A percentile compares a stretch with the other conserved stretches of the same genome.
Conservation (phyloP, 2,113 vertebrate genomes). For the Ctenomys sociabilis region DNA sequence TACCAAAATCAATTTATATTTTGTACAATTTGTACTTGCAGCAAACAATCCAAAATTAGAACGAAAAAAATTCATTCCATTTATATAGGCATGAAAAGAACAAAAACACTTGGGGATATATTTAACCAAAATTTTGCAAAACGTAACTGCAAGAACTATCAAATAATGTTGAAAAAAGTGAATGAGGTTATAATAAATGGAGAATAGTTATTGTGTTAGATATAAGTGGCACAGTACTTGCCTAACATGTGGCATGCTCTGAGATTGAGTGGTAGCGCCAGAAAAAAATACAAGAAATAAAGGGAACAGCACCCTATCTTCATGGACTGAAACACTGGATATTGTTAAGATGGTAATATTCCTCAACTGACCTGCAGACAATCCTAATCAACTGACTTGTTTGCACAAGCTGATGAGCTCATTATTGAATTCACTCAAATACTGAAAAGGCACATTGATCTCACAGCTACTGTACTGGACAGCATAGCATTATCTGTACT, state of each 20-base stretch:
- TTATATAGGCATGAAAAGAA: conserved; percentile 2
- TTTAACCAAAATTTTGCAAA: not conserved
- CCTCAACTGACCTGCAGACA: not conserved
- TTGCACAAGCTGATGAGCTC: conserved; percentile 23
- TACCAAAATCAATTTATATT: not conserved
- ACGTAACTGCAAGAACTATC: not conserved
- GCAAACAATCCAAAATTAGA: conserved; percentile 13
- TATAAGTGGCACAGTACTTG: not conserved
- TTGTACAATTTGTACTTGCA: not conserved
- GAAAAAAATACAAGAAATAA: not conserved
- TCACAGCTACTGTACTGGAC: not conserved
- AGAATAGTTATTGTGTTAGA: not conserved
- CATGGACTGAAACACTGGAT: not conserved
- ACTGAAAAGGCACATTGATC: not conserved
- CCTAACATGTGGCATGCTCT: not conserved
- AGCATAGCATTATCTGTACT: not conserved
- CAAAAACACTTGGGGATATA: conserved; percentile 14
- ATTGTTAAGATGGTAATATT: not conserved
- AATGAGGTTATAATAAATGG: not conserved
- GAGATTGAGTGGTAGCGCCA: not conserved
- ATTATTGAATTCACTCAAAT: conserved; percentile 27
- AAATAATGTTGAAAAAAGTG: not conserved
- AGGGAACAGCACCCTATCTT: not conserved
- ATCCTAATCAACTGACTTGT: not conserved
- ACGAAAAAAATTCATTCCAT: conserved; percentile 8